Evolutionary conservation across 2,797 vertebrate genomes (phyloP), one percentile per base, ranked within the genome.

Genomic region (Sarcoramphus papa): DNA sequence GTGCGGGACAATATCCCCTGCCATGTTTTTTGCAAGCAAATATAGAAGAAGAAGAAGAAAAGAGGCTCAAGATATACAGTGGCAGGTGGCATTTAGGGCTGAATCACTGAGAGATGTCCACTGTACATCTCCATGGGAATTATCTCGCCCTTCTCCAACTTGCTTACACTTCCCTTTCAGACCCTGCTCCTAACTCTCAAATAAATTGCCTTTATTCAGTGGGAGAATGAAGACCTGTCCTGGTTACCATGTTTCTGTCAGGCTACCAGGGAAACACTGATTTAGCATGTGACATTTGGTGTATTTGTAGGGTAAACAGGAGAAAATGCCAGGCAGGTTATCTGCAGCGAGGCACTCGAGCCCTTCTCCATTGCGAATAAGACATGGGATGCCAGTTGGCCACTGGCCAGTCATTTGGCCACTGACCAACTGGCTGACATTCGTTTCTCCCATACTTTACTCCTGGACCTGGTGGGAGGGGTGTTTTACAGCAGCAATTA

Each of bases 381-480:
- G 72, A 70, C 91, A 59, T 7, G 53, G 81, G 92, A 87, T 95
- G 96, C 95, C 85, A 92, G 83, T 56, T 98, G 97, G 97, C 88
- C 7, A 0, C 45, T 67, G 20, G 85, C 96, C 96, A 97, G 91
- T 75, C 50, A 3, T 94, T 85, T 96, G 95, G 93, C 90, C 91
- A 93, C 74, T 96, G 96, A 96, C 95, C 96, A 97, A 60, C 68
- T 97, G 97, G 96, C 94, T 92, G 76, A 82, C n/a, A 25, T 51
- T 73, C 4, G 6, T 73, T 90, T 62, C 94, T 96, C 96, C 96
- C 92, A 62, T 72, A 86, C 92, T 95, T 97, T 84, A 80, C 90
- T 96, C 83, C 93, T 87, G 92, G 92, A 85, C 67, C 93, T 68
- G 81, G 50, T 87, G 95, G 95, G 95, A 93, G 87, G 91, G 83